Evolutionary conservation across 2,888 invertebrate genomes (phyloP).

Genomic region (Orthosia cruda): DNA sequence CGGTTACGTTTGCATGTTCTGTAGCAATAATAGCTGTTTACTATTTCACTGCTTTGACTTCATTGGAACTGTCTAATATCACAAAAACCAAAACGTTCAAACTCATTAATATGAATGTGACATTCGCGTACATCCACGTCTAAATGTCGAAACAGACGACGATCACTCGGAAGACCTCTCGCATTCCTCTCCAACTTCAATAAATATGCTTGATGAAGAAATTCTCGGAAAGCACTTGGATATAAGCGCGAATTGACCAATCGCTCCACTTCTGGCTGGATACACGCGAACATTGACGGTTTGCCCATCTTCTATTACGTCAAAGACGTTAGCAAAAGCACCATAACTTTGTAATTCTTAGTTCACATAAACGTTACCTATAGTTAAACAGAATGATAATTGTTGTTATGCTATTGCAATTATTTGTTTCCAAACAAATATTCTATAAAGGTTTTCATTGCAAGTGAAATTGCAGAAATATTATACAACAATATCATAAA

Average conservation of each 20-base stretch:
- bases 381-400: conserved; percentile 55
- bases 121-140: conserved; percentile 20
- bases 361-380: conserved; percentile 45
- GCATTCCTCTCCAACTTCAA: conserved; percentile 26
- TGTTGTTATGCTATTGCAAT: conserved; percentile 37
- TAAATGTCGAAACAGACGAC: conserved; percentile 30
- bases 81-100: not conserved
- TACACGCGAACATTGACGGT: conserved; percentile 66
- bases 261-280: conserved; percentile 67
- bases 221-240: conserved; percentile 60
- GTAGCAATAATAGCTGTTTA: not conserved
- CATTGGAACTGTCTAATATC: not conserved
- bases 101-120: conserved; percentile 26
- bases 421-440: conserved; percentile 29
- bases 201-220: conserved; percentile 56
- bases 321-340: conserved; percentile 49
- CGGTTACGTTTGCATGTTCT: not conserved
- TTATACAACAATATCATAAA: conserved; percentile 48
- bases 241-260: conserved; percentile 65
- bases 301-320: conserved; percentile 65
- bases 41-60: not conserved
- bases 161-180: conserved; percentile 37
- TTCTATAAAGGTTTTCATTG: conserved; percentile 24
- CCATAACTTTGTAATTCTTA: conserved; percentile 39
- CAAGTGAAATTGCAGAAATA: conserved; percentile 23